These are phyloP conservation scores for Hyperoplus immaculatus DNA, from an alignment of 2,797 vertebrate species.

Conservation along the genomic window DNA sequence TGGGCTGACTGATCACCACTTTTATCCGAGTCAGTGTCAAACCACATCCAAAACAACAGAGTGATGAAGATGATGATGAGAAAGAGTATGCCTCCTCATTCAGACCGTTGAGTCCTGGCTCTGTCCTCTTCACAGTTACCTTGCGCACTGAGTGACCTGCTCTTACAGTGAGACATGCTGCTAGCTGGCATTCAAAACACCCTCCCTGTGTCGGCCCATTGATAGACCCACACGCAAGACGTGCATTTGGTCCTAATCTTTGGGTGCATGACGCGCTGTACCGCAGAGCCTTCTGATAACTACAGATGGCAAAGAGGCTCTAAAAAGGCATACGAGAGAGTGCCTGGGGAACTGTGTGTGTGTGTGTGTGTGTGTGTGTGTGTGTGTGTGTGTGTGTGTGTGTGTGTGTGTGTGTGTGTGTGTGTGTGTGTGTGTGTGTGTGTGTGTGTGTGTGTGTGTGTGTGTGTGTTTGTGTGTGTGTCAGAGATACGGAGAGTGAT, in stretches of 20 bases:
- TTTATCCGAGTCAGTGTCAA: slow-evolving; percentile 43
- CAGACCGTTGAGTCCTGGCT: slow-evolving; percentile 15
- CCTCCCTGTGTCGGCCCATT: slow-evolving; percentile 28
- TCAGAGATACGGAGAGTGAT: background rate
- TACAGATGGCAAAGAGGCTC: slow-evolving; percentile 33
- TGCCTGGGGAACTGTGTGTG: slow-evolving; percentile 30
- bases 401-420: too few relatives aligned
- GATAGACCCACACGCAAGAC: slow-evolving; percentile 35
- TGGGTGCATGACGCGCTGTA: slow-evolving; percentile 38
- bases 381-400: too few relatives aligned
- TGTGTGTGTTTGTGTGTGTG: too few relatives aligned
- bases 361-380: too few relatives aligned
- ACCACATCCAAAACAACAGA: slow-evolving; percentile 36
- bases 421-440: too few relatives aligned
- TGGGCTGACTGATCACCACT: slow-evolving; percentile 40
- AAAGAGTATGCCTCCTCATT: background rate
- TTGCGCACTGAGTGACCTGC: slow-evolving; percentile 6
- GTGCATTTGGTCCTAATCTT: slow-evolving; percentile 58
- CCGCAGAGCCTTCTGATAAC: slow-evolving; percentile 52
- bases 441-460: too few relatives aligned
- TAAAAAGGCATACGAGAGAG: slow-evolving; percentile 20
- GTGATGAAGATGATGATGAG: slow-evolving; percentile 13
- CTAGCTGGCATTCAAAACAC: slow-evolving; percentile 25
- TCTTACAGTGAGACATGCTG: slow-evolving; percentile 19
- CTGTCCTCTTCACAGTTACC: slow-evolving; percentile 27